Evolutionary conservation across 2,888 invertebrate species (phyloP).

Genomic region (Crioceris asparagi): DNA sequence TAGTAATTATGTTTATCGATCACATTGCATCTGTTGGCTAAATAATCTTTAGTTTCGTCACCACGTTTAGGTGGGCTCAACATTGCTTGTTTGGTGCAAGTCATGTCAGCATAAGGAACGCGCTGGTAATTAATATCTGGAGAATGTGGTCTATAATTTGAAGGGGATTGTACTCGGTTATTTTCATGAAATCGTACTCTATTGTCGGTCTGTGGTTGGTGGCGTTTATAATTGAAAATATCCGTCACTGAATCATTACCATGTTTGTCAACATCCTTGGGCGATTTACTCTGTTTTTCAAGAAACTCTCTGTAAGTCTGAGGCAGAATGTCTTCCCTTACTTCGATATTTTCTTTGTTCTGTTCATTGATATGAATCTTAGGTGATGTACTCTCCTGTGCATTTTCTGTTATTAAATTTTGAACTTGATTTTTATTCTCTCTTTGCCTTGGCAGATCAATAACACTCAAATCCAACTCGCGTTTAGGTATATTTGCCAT

Average conservation of each 20-base stretch:
- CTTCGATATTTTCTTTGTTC: constrained; percentile 4
- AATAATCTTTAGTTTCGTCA: too few relatives aligned
- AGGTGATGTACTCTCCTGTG: background rate
- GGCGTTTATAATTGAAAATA: constrained; percentile 26
- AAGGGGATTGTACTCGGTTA: too few relatives aligned
- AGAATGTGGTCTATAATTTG: background rate
- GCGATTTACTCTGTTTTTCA: constrained; percentile 15
- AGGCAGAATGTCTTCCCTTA: background rate
- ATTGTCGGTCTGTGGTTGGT: too few relatives aligned
- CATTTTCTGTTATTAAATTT: background rate
- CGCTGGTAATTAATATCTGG: too few relatives aligned
- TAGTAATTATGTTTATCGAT: too few relatives aligned
- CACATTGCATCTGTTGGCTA: too few relatives aligned
- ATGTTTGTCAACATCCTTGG: constrained; percentile 10
- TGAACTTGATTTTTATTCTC: background rate
- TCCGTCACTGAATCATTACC: constrained; percentile 23
- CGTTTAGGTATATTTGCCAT: constrained; percentile 36
- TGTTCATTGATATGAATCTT: background rate
- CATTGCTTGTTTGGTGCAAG: too few relatives aligned
- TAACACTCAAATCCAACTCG: constrained; percentile 34
- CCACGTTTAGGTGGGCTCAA: too few relatives aligned
- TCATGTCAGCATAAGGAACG: too few relatives aligned
- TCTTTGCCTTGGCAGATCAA: constrained; percentile 24
- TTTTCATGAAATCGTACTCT: too few relatives aligned
- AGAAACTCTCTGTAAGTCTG: background rate